Percentiles rank a stretch among this genome's conserved stretches.
Evolutionary conservation across 2,888 invertebrate species (phyloP).

Genomic region (Nemotelus pantherinus): DNA sequence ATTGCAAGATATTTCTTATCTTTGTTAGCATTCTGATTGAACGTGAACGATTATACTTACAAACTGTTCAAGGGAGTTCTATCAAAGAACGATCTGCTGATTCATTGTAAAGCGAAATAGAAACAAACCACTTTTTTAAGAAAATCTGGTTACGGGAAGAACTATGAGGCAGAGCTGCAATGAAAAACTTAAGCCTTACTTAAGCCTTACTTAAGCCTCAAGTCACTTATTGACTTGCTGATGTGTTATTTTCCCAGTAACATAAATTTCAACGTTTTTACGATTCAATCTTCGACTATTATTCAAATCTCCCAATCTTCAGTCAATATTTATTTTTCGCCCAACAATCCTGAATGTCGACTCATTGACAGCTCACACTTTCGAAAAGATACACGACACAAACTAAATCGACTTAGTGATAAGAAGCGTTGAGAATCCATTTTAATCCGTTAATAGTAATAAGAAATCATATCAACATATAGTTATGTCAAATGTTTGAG

Average conservation of each 20-base stretch:
- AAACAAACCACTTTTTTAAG: no score
- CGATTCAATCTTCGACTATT: conserved; percentile 11
- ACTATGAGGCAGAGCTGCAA: no score
- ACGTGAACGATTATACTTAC: no score
- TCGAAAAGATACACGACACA: conserved; percentile 26
- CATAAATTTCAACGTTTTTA: conserved; percentile 19
- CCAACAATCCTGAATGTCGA: conserved; percentile 10
- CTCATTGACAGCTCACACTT: conserved; percentile 11
- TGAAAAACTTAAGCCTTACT: no score
- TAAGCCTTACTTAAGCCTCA: neutral
- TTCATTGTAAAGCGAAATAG: no score
- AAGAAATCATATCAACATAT: neutral
- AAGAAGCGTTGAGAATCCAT: neutral
- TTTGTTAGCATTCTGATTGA: no score
- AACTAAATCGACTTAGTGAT: conserved; percentile 26
- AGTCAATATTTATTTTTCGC: conserved; percentile 14
- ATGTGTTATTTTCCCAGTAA: neutral
- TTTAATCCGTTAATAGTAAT: neutral
- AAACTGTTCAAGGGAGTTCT: no score
- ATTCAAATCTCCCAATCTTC: conserved; percentile 9
- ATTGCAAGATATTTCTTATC: no score
- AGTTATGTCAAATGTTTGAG: neutral
- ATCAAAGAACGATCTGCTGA: no score
- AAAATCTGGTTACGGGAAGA: no score
- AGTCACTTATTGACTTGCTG: neutral